Evolutionary conservation across 2,113 vertebrate species (phyloP).

Genomic region (Vicugna pacos): DNA sequence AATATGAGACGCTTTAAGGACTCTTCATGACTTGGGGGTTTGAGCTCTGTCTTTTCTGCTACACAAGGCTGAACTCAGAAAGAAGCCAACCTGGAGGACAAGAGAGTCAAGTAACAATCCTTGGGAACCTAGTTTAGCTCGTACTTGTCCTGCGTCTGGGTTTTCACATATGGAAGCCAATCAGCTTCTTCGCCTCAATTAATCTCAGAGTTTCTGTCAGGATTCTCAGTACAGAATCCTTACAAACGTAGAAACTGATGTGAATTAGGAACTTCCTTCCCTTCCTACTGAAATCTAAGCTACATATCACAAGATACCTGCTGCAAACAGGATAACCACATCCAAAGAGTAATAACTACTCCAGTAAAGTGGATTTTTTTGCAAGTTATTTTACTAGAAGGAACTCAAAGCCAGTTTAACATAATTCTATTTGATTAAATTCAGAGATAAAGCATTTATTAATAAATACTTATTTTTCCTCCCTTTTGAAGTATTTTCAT

Average conservation of each 20-base stretch:
- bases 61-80: not conserved
- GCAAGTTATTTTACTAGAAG: not conserved
- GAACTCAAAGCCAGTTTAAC: not conserved
- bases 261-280: not conserved
- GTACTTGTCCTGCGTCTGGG: not conserved
- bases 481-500: conserved; percentile 49
- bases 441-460: conserved; percentile 39
- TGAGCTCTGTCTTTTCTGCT: not conserved
- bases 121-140: not conserved
- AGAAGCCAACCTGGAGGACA: not conserved
- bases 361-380: conserved; percentile 3
- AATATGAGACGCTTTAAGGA: not conserved
- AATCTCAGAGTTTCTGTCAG: not conserved
- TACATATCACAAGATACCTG: not conserved
- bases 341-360: not conserved
- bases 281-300: conserved; percentile 34
- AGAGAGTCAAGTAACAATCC: not conserved
- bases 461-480: conserved; percentile 15
- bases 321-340: conserved; percentile 26
- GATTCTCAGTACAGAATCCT: conserved; percentile 41
- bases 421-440: conserved; percentile 36
- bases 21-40: not conserved
- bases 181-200: not conserved
- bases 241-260: not conserved
- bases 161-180: not conserved